Conservation (phyloP, 2,888 invertebrate species). For the Netelia inedita region DNA sequence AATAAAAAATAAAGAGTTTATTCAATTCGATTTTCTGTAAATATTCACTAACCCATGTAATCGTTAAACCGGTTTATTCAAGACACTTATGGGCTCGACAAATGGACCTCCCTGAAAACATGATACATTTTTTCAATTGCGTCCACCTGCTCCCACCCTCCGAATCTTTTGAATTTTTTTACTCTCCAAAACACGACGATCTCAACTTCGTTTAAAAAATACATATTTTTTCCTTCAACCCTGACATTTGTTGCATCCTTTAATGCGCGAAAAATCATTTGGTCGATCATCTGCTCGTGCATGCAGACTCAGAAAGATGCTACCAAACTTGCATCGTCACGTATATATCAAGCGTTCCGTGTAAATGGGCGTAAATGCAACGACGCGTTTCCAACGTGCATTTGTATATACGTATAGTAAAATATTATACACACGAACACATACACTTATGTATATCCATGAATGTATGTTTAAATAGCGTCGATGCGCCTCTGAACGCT, state of each 20-base stretch:
- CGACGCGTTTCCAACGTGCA: slow-evolving; percentile 31
- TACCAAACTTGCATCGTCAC: slow-evolving; percentile 78
- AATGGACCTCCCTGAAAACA: no score
- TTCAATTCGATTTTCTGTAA: no score
- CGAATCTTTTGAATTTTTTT: background rate
- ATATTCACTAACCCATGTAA: no score
- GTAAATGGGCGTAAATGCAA: slow-evolving; percentile 50
- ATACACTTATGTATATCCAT: background rate
- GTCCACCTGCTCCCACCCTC: background rate
- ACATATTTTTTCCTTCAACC: background rate
- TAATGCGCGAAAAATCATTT: slow-evolving; percentile 49
- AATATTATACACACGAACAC: background rate
- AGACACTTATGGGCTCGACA: no score
- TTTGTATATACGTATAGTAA: background rate
- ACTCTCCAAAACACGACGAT: background rate
- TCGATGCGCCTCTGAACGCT: no score
- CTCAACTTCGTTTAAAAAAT: background rate
- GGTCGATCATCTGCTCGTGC: slow-evolving; percentile 48
- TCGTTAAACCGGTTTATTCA: no score
- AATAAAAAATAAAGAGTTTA: no score
- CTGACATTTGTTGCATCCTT: slow-evolving; percentile 41
- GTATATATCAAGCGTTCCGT: slow-evolving; percentile 67
- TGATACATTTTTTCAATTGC: background rate
- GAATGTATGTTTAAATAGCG: background rate
- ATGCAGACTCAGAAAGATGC: slow-evolving; percentile 61